A percentile compares a stretch with the other conserved stretches of the same genome.
Evolutionary conservation across 2,797 vertebrate genomes (phyloP).

Genomic region (Miichthys miiuy): DNA sequence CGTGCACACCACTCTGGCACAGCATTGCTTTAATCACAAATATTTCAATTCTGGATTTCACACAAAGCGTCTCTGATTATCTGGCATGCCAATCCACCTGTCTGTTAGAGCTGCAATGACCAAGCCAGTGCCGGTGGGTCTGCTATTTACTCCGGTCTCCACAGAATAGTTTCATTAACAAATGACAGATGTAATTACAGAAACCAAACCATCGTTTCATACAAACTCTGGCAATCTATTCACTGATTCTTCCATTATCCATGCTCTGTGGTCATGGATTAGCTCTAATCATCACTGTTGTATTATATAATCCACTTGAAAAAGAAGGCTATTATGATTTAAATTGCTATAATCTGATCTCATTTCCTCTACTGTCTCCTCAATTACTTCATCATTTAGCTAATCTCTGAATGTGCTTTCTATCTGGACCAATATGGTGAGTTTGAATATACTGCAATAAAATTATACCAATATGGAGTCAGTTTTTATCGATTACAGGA

Average conservation of each 20-base stretch:
- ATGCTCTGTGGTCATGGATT: constrained; percentile 64
- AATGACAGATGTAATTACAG: constrained; percentile 51
- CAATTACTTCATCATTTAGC: constrained; percentile 63
- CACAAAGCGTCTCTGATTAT: constrained; percentile 35
- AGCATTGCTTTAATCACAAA: constrained; percentile 3
- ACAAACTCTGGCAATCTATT: constrained; percentile 45
- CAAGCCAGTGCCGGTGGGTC: constrained; percentile 8
- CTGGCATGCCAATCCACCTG: constrained; percentile 20
- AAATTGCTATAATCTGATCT: constrained; percentile 71
- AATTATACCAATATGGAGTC: constrained; percentile 10
- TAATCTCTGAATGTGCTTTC: constrained; percentile 49
- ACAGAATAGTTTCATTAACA: constrained; percentile 42
- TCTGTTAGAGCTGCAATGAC: constrained; percentile 18
- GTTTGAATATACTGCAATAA: constrained; percentile 31
- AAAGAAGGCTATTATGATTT: constrained; percentile 64
- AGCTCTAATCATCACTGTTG: constrained; percentile 65
- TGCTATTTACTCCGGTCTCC: constrained; percentile 23
- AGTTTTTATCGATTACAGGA: constrained; percentile 9
- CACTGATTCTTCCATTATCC: constrained; percentile 54
- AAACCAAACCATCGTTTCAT: constrained; percentile 52
- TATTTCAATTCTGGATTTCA: constrained; percentile 32
- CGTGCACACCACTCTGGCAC: neutral
- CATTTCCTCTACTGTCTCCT: constrained; percentile 58
- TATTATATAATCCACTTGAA: constrained; percentile 69
- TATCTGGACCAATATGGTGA: constrained; percentile 20